Evolutionary conservation across 1,140 invertebrate species (phyloP), one percentile per base, ranked within the genome.

Genomic region (Agrypnia vestita): DNA sequence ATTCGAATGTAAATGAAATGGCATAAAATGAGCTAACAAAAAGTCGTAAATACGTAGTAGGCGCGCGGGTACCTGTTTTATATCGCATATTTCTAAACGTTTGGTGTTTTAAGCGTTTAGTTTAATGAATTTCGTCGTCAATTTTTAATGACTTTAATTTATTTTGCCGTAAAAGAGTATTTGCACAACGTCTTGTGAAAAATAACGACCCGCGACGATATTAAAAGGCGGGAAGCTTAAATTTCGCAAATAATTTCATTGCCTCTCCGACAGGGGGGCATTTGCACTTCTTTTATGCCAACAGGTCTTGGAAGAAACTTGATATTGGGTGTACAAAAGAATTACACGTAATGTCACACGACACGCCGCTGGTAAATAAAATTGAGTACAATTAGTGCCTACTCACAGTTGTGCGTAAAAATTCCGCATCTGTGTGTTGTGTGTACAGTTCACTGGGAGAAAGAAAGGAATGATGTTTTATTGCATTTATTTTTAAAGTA

Each of bases 111-210:
- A 21, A 21, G 55, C 25, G n/a, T 64, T 64, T 64, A 64, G 61
- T 64, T 64, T 35, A 64, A 64, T 43, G 61, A 64, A 64, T 35
- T 64, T 64, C 21, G 35, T 64, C 61, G 61, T 43, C 19, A 64
- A 64, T 25, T 59, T 64, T 64, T 64, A 64, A 64, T 64, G 61
- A 35, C 61, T 64, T 64, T 43, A 64, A 64, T 64, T 64, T 64
- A 64, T 64, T 64, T 64, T 19, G 35, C 35, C 61, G 35, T 64
- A 64, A 64, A 64, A 64, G 61, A 35, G 35, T 64, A 64, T 64
- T 64, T 64, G 61, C 61, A 64, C 19, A 64, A 35, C 61, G 61
- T 19, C 61, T 64, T 13, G 49, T 51, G 19, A 12, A 43, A 35
- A 64, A 35, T 64, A 64, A 64, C 35, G 61, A 64, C 35, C 61